Evolutionary conservation across 1,140 invertebrate genomes (phyloP).

Genomic region (Bilobella aurantiaca): DNA sequence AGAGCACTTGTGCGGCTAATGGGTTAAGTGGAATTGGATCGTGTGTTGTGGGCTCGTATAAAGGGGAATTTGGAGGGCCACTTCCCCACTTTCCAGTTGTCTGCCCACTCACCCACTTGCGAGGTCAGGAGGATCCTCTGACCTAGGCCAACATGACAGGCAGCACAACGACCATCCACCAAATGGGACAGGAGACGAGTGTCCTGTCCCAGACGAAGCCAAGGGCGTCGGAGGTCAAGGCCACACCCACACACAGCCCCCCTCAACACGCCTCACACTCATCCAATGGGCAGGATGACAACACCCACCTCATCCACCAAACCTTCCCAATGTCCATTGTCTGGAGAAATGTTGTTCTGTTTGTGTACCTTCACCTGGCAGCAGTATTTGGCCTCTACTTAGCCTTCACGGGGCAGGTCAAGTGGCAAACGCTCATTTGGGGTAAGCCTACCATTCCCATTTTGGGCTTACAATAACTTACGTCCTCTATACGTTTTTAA

Average conservation of each 20-base stretch:
- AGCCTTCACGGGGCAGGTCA: slow-evolving; percentile 30
- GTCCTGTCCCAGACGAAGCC: neutral
- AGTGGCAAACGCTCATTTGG: slow-evolving; percentile 32
- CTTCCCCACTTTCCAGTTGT: neutral
- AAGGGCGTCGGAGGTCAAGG: neutral
- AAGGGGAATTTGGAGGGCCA: no score
- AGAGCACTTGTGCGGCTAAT: no score
- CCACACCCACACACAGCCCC: neutral
- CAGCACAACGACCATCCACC: neutral
- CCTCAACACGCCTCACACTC: neutral
- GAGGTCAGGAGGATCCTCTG: no score
- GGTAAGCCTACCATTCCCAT: slow-evolving; percentile 20
- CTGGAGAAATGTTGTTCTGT: slow-evolving; percentile 36
- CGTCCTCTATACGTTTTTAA: no score
- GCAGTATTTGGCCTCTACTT: slow-evolving; percentile 31
- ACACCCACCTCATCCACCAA: slow-evolving; percentile 12
- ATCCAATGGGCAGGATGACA: slow-evolving; percentile 8
- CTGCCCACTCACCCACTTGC: neutral
- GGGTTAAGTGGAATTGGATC: no score
- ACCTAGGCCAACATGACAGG: neutral
- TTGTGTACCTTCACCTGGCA: slow-evolving; percentile 31
- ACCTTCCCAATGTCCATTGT: slow-evolving; percentile 32
- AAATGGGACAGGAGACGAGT: neutral
- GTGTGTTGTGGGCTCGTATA: no score
- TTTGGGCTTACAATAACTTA: no score